A percentile compares a stretch with the other conserved stretches of the same genome.
phyloP scores from a whole-genome alignment of 37 sponge, comb jelly and placozoan genomes.

The Tethya wilhelma region DNA sequence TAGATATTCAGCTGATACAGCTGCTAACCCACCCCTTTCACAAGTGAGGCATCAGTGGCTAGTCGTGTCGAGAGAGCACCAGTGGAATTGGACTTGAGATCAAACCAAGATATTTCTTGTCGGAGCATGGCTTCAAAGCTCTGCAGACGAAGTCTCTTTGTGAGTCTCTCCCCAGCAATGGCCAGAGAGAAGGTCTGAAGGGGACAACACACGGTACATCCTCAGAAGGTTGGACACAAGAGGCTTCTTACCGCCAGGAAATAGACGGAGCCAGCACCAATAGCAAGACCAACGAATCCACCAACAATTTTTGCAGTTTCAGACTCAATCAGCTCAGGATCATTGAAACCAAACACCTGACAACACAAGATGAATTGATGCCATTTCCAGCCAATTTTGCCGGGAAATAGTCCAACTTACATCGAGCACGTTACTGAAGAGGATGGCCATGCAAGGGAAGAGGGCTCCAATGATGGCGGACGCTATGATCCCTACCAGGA shows the following conservation, averaged over 20 bases:
- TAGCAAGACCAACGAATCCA: constrained; percentile 47
- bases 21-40: constrained; percentile 78
- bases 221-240: constrained; percentile 1
- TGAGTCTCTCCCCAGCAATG: constrained; percentile 79
- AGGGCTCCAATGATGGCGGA: constrained; percentile 60
- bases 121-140: constrained; percentile 79
- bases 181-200: constrained; percentile 55
- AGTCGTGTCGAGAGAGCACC: constrained; percentile 83
- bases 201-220: not conserved
- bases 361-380: not conserved
- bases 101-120: constrained; percentile 91
- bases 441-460: constrained; percentile 73
- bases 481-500: constrained; percentile 54
- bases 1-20: not conserved
- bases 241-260: constrained; percentile 46
- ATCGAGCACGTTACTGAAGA: constrained; percentile 63
- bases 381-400: not conserved
- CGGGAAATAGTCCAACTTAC: constrained; percentile 15
- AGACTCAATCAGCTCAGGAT: constrained; percentile 17
- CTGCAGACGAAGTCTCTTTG: constrained; percentile 67
- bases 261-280: constrained; percentile 18
- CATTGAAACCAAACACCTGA: constrained; percentile 55
- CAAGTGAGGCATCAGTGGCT: constrained; percentile 88
- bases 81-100: constrained; percentile 64
- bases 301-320: constrained; percentile 1